These are phyloP conservation scores for Aleiodes sp. DNA, from an alignment of 1,140 invertebrate genomes.

Conservation along the genomic window DNA sequence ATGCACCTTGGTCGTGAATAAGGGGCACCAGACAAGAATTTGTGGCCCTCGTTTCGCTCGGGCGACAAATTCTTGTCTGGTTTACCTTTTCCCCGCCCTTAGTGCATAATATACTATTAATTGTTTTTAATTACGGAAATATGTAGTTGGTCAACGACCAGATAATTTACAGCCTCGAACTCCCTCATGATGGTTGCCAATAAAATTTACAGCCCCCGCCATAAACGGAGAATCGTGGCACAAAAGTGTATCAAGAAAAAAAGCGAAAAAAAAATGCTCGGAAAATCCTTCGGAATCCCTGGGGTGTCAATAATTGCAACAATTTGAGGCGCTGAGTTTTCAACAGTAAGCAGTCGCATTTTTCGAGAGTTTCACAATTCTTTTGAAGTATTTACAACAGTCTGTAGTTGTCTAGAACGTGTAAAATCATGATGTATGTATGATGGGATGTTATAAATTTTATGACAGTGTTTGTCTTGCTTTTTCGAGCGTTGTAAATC, in stretches of 20 bases:
- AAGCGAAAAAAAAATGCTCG: neutral
- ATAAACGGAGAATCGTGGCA: neutral
- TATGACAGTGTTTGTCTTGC: conserved; percentile 26
- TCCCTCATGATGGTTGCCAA: neutral
- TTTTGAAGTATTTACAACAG: conserved; percentile 38
- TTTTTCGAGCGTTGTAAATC: conserved; percentile 25
- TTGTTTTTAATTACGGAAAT: too few species aligned
- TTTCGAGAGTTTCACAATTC: neutral
- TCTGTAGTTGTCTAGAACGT: conserved; percentile 20
- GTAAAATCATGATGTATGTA: conserved; percentile 42
- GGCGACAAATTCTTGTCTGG: too few species aligned
- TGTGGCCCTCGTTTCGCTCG: too few species aligned
- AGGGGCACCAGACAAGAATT: too few species aligned
- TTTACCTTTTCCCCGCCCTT: too few species aligned
- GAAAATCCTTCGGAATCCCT: conserved; percentile 2
- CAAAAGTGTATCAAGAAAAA: neutral
- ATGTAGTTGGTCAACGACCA: too few species aligned
- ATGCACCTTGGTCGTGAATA: too few species aligned
- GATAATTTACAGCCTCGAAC: neutral
- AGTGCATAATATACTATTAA: too few species aligned
- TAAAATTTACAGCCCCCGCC: neutral
- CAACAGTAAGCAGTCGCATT: neutral
- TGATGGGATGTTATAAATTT: conserved; percentile 42
- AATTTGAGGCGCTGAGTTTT: neutral
- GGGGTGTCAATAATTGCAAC: neutral